Conservation (phyloP, 2,113 vertebrate species). For the Cavia porcellus region DNA sequence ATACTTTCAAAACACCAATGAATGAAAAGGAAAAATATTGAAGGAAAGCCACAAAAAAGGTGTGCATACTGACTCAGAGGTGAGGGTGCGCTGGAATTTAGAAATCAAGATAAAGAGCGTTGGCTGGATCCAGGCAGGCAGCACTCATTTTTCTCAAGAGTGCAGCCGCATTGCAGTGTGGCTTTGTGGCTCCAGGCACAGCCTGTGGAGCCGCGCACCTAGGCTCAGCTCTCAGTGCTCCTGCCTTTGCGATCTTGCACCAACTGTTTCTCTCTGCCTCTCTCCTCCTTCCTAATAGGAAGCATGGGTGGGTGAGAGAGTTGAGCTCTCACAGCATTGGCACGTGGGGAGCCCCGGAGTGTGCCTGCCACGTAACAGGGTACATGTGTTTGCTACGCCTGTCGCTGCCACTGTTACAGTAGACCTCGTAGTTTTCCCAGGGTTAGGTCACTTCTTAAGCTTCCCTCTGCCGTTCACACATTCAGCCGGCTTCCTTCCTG, state of each 20-base stretch:
- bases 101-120: not conserved
- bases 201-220: not conserved
- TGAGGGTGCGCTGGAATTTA: not conserved
- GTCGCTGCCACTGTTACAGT: not conserved
- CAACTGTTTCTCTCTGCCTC: not conserved
- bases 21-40: not conserved
- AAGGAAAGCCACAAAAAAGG: not conserved
- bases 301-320: no score
- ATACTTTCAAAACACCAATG: constrained; percentile 9
- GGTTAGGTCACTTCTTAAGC: not conserved
- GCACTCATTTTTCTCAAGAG: not conserved
- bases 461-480: not conserved
- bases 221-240: not conserved
- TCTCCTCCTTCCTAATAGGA: not conserved
- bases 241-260: not conserved
- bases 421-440: not conserved
- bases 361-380: rapidly evolving
- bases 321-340: not conserved
- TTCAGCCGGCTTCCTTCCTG: not conserved
- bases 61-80: not conserved
- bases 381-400: not conserved
- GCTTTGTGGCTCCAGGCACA: not conserved
- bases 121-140: not conserved
- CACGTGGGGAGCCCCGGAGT: not conserved
- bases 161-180: not conserved